Evolutionary conservation across 2,797 vertebrate species (phyloP), one percentile per base, ranked within the genome.

Genomic region (Tokudaia muenninki): DNA sequence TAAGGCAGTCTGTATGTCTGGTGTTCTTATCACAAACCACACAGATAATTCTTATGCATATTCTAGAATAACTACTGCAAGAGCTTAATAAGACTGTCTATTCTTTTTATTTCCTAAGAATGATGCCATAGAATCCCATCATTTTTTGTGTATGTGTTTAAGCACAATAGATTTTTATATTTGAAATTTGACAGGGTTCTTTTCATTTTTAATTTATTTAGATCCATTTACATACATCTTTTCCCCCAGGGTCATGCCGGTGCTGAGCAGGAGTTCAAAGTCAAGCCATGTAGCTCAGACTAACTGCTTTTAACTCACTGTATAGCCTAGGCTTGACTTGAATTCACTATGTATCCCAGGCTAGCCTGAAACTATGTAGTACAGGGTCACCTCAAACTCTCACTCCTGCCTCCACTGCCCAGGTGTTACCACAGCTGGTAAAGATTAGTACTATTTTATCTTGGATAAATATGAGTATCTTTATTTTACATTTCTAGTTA

Each of bases 111-210:
- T 92, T 94, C 41, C 67, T 12, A 70, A 81, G 63, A 81, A 81
- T 9, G 17, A 29, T 50, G 14, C 19, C 87, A 26, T 57, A n/a
- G 87, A 89, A 63, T 93, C 93, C 91, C 7, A 22, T 57, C n/a
- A 57, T 86, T 59, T 90, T 92, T 74, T 93, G 93, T 89, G 55
- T 91, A 89, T 52, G 17, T 52, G 34, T 57, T 8, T 63, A 63
- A 80, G 19, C 78, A 6, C 13, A 93, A 34, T 29, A 77, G n/a
- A 91, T 50, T 70, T 91, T 86, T 94, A 19, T 89, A 70, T 95
- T 72, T 89, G 72, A 92, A 87, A 92, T 50, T 12, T 81, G n/a
- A 50, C 6, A 65, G 21, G 50, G 9, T 63, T 44, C 1, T 95
- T 61, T 70, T n/a, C n/a, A n/a, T 79, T 81, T 57, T 81, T 55